Evolutionary conservation across 2,113 vertebrate genomes (phyloP).

Genomic region (Callopanchax toddi): DNA sequence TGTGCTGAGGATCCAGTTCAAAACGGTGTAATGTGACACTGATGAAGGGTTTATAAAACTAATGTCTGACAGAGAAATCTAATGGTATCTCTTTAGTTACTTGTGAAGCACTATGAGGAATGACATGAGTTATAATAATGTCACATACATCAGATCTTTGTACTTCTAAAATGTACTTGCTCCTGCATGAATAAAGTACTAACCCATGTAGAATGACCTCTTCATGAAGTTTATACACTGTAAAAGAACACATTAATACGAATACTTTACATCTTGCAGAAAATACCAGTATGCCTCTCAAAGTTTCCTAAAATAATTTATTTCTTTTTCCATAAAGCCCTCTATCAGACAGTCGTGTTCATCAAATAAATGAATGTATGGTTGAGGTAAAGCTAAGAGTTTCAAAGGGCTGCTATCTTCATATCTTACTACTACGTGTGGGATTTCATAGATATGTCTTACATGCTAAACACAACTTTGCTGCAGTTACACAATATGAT

Average conservation of each 20-base stretch:
- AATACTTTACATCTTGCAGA: no score
- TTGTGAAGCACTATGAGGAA: background rate
- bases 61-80: no score
- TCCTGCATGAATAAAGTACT: no score
- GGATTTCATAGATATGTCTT: conserved; percentile 15
- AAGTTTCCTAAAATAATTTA: conserved; percentile 13
- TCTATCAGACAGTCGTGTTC: background rate
- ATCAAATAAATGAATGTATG: conserved; percentile 9
- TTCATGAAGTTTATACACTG: no score
- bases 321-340: conserved; percentile 3
- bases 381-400: conserved; percentile 11
- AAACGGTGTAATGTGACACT: no score
- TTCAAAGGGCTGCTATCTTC: conserved; percentile 12
- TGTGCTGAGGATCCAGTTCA: no score
- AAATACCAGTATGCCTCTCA: conserved; percentile 9
- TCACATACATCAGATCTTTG: no score
- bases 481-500: conserved; percentile 20
- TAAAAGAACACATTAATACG: no score
- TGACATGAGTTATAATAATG: background rate
- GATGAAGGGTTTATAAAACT: no score
- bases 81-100: no score
- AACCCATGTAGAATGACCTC: no score
- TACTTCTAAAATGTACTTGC: no score
- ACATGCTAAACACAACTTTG: conserved; percentile 18
- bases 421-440: conserved; percentile 1